Evolutionary conservation across 2,113 vertebrate species (phyloP).

Genomic region (Nanger granti): DNA sequence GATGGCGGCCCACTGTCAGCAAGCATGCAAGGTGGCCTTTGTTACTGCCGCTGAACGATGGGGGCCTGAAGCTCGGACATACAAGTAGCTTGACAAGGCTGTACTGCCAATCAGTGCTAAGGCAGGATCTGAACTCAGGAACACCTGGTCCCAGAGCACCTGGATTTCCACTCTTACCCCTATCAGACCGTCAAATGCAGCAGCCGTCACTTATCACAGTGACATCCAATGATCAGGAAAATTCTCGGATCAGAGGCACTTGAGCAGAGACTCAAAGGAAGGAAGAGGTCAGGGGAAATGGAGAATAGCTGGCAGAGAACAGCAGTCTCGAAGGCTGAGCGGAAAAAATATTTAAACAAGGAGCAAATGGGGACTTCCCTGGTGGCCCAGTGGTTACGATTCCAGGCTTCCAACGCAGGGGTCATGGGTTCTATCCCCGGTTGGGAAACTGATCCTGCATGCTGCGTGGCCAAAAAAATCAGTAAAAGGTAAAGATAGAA

Average conservation of each 20-base stretch:
- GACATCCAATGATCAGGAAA: neutral
- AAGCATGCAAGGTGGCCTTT: neutral
- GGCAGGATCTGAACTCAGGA: neutral
- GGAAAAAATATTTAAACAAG: neutral
- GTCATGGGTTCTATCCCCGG: neutral
- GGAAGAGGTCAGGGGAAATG: fast-evolving
- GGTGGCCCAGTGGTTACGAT: neutral
- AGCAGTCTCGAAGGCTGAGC: neutral
- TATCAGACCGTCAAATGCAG: neutral
- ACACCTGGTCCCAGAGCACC: neutral
- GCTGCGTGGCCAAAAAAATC: neutral
- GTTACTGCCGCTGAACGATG: no score
- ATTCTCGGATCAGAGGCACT: neutral
- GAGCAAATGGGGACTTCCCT: neutral
- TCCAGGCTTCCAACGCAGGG: neutral
- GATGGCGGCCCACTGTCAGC: fast-evolving
- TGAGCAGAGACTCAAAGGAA: neutral
- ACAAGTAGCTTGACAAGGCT: neutral
- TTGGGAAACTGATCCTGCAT: neutral
- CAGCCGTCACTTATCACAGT: fast-evolving
- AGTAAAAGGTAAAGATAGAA: neutral
- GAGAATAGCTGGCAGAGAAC: fast-evolving
- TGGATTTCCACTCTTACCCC: fast-evolving
- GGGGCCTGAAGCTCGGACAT: neutral
- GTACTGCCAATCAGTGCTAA: neutral